Base-by-base conservation (phyloP, 2,797 vertebrate species). In the Darevskia nairensis region DNA sequence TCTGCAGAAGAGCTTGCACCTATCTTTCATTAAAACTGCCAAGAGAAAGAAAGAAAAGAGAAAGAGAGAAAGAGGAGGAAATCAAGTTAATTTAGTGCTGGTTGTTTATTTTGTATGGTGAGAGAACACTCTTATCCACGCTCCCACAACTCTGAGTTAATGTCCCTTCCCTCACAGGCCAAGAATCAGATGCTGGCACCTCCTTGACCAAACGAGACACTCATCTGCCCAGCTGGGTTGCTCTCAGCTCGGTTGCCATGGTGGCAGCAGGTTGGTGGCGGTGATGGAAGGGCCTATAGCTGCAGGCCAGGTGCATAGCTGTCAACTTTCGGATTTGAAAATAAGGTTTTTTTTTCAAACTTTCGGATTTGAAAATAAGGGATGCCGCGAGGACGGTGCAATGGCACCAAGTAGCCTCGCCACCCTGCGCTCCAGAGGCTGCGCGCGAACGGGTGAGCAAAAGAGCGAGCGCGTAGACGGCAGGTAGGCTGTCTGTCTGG, bases 1-100 rank as follows among this genome's bases (percentile, higher is more conserved):
- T 80, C 98, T 97, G 97, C 99, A 99, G 97, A 99, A 99, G 87
- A 99, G 93, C 96, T 99, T 99, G 96, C 99, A 99, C 64, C 98
- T 97, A 94, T 99, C 99, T 96, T 99, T 99, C 98, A 99, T 98
- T 91, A 99, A 94, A 96, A 99, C 99, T 99, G 94, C 79, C 85
- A 92, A 87, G 91, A 11, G 92, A 90, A 88, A 91, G 69, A 90
- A 74, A 92, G 13, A 32, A 0, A 25, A 41, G 41, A 41, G 41
- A 41, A 9, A 55, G 50, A 50, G 50, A n/a, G n/a, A n/a, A n/a
- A n/a, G n/a, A n/a, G n/a, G 50, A 55, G 50, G 15, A 55, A 55
- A 55, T 9, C 2, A 4, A 0, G 1, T 90, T 46, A 83, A 0
- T 64, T n/a, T 1, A 85, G 82, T 76, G 11, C 59, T 39, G 8